A percentile compares a stretch with the other conserved stretches of the same genome.
phyloP scores from a whole-genome alignment of 2,113 vertebrate genomes.

The Forbesichthys agassizii region DNA sequence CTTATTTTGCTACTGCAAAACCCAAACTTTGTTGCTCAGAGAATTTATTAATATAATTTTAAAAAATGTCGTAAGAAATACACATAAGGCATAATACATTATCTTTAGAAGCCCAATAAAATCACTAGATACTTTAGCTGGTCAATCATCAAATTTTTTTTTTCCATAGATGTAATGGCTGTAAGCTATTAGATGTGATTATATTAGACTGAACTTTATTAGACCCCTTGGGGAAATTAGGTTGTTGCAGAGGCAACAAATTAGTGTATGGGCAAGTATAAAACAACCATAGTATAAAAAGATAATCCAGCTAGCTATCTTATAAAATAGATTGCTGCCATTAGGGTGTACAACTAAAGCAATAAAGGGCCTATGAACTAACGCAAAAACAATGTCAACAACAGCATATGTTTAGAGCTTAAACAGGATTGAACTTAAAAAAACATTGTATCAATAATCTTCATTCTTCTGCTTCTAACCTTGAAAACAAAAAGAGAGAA shows the following conservation, averaged over 20 bases:
- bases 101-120: too few relatives aligned
- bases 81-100: background rate
- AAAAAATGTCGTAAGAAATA: background rate
- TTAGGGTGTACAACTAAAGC: too few relatives aligned
- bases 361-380: background rate
- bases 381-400: slow-evolving; percentile 5
- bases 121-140: background rate
- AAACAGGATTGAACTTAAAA: slow-evolving; percentile 26
- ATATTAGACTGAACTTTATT: too few relatives aligned
- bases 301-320: too few relatives aligned
- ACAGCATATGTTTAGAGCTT: slow-evolving; percentile 12
- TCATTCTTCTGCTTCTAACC: slow-evolving; percentile 66
- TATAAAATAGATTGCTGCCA: too few relatives aligned
- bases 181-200: background rate
- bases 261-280: too few relatives aligned
- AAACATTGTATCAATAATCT: slow-evolving; percentile 17
- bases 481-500: slow-evolving; percentile 71
- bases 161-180: slow-evolving; percentile 11
- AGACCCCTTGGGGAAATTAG: too few relatives aligned
- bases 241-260: too few relatives aligned
- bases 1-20: background rate
- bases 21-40: slow-evolving; percentile 9
- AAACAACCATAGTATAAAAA: too few relatives aligned
- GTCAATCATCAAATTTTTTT: background rate
- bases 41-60: background rate